Conservation (phyloP, 2,113 vertebrate species). For the Pandion haliaetus region DNA sequence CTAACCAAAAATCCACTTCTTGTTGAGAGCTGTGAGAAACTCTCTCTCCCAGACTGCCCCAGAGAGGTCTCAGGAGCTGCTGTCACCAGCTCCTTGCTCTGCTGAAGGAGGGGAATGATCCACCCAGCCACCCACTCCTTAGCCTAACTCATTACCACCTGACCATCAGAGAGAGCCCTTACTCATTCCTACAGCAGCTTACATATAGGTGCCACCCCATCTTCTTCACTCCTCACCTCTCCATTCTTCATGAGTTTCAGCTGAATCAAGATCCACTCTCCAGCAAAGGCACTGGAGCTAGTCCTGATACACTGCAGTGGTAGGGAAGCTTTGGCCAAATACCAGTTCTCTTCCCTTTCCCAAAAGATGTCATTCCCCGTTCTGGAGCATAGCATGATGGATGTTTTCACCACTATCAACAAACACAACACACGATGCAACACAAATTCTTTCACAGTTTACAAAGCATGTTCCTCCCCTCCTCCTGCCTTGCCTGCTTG, state of each 20-base stretch:
- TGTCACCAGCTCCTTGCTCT: neutral
- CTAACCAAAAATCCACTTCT: neutral
- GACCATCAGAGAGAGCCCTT: neutral
- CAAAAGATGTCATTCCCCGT: neutral
- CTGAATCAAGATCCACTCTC: neutral
- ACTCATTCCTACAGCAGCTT: neutral
- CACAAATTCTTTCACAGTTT: neutral
- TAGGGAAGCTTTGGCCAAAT: neutral
- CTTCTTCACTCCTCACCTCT: neutral
- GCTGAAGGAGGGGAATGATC: neutral
- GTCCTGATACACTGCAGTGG: neutral
- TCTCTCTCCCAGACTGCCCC: neutral
- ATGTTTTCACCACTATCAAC: neutral
- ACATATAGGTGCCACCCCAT: fast-evolving
- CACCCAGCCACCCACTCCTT: neutral
- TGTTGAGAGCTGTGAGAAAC: neutral
- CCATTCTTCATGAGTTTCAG: neutral
- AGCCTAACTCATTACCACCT: neutral
- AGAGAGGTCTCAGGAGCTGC: neutral
- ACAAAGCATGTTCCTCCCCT: neutral
- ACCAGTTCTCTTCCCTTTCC: neutral
- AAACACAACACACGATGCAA: neutral
- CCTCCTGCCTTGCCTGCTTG: neutral
- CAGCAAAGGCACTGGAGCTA: neutral
- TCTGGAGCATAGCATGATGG: neutral